Evolutionary conservation across 1,140 invertebrate genomes (phyloP), one percentile per base, ranked within the genome.

Genomic region (Melipona quadrifasciata): DNA sequence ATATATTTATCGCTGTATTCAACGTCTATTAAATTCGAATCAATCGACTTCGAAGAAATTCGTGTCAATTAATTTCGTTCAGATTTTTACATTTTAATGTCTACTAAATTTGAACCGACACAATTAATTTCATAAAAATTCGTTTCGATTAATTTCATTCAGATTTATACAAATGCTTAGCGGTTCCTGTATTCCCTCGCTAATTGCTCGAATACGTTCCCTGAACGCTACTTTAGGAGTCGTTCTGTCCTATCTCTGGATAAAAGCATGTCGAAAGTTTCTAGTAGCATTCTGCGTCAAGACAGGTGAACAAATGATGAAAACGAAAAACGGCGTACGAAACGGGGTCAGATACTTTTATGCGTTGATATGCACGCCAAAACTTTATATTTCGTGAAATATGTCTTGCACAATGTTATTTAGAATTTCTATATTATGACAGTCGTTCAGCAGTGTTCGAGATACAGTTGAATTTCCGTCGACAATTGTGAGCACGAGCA

Each of bases 241-340:
- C n/a, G 19, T 31, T 11, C n/a, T 5, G 1, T 16, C 21, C 39
- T 17, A 24, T 31, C 19, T 11, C 1, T 21, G 64, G 47, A 53
- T 78, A 51, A 67, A 53, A 78, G 61, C 61, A 17, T 16, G 55
- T 64, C 16, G 34, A 67, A 78, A 68, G 47, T 78, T 78, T 34
- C 19, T 78, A 68, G 14, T 31, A 55, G 21, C 64, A 34, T 65
- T 67, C 53, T 53, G 47, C 53, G 21, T 12, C 19, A 78, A 53
- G 39, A 24, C 19, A n/a, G 21, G 64, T 76, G 74, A 76, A 76
- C 21, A 34, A 67, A 67, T n/a, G 47, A 68, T 78, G 61, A 76
- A 34, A 61, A 47, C 10, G 74, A 76, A 34, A 76, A 47, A 58
- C 27, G 19, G 2, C 8, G 31, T 65, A 78, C 8, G 47, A 68